phyloP scores from a whole-genome alignment of 2,888 invertebrate genomes.

The Stenoptilia bipunctidactyla region DNA sequence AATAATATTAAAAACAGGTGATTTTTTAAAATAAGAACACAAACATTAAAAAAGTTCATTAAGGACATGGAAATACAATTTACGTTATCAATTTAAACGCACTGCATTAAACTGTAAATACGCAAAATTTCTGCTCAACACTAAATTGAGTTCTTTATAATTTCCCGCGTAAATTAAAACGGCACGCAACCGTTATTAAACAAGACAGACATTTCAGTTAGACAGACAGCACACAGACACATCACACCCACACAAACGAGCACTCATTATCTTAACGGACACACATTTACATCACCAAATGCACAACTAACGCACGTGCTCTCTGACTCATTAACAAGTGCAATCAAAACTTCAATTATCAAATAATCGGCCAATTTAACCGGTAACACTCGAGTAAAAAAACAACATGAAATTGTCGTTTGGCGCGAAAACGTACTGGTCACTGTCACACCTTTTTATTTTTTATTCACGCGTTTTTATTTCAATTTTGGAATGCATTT shows the following conservation, averaged over 20 bases:
- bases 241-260: constrained; percentile 39
- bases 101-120: too few species aligned
- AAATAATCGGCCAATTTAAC: constrained; percentile 21
- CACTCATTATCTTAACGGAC: constrained; percentile 61
- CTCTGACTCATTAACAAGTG: constrained; percentile 16
- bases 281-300: constrained; percentile 65
- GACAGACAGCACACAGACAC: constrained; percentile 13
- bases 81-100: too few species aligned
- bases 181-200: constrained; percentile 21
- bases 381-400: not conserved
- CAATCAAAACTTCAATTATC: constrained; percentile 42
- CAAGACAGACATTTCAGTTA: constrained; percentile 21
- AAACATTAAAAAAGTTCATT: too few species aligned
- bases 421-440: constrained; percentile 28
- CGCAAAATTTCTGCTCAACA: too few species aligned
- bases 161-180: constrained; percentile 12
- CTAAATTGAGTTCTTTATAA: not conserved
- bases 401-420: constrained; percentile 13
- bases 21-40: too few species aligned
- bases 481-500: constrained; percentile 36
- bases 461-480: constrained; percentile 25
- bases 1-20: too few species aligned
- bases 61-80: too few species aligned
- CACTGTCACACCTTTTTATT: not conserved
- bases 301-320: constrained; percentile 38